These are phyloP conservation scores for Agrilus mali DNA, from an alignment of 2,888 invertebrate genomes.

Conservation along the genomic window DNA sequence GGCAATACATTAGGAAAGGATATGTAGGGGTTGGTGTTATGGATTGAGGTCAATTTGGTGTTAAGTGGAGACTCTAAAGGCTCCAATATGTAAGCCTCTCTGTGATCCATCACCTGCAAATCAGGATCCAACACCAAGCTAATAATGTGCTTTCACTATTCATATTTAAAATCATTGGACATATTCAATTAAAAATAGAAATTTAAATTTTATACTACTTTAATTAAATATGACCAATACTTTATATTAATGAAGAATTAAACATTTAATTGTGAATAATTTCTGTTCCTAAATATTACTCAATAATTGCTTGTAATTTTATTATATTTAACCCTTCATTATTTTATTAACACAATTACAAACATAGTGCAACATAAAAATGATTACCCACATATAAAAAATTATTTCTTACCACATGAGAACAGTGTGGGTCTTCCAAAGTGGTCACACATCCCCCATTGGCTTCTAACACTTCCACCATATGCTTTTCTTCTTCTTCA, in stretches of 20 bases:
- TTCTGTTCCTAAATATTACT: too few relatives aligned
- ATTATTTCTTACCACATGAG: slow-evolving; percentile 72
- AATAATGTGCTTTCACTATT: not conserved
- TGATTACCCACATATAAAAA: not conserved
- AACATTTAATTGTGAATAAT: too few relatives aligned
- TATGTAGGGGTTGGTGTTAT: too few relatives aligned
- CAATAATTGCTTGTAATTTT: not conserved
- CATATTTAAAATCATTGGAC: too few relatives aligned
- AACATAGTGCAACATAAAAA: slow-evolving; percentile 1
- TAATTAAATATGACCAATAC: too few relatives aligned
- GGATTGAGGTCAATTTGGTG: not conserved
- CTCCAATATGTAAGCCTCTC: slow-evolving; percentile 53
- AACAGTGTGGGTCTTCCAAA: slow-evolving; percentile 71
- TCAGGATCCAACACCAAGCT: slow-evolving; percentile 35
- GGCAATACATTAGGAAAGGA: too few relatives aligned
- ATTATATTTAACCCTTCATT: not conserved
- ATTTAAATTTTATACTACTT: too few relatives aligned
- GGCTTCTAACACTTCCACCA: slow-evolving; percentile 76
- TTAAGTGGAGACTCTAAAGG: slow-evolving; percentile 44
- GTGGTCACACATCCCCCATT: slow-evolving; percentile 74
- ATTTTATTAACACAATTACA: not conserved
- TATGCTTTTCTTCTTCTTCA: slow-evolving; percentile 79
- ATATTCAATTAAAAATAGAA: too few relatives aligned
- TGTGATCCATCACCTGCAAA: slow-evolving; percentile 59
- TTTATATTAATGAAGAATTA: not conserved